phyloP scores from a whole-genome alignment of 1,140 invertebrate genomes.

The Ceratosolen solmsi region DNA sequence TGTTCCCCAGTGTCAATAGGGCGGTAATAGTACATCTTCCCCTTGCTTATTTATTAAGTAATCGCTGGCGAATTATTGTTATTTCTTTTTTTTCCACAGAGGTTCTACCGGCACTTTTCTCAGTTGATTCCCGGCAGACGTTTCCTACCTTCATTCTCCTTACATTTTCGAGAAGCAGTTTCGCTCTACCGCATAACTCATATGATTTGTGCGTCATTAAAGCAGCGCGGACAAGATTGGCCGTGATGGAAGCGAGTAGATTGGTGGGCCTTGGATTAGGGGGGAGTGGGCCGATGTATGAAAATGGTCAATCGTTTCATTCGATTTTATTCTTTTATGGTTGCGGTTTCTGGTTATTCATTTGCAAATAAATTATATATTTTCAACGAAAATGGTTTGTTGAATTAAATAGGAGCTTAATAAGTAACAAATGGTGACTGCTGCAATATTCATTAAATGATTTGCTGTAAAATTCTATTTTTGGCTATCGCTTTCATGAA shows the following conservation, averaged over 20 bases:
- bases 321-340: not conserved
- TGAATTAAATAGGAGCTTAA: not conserved
- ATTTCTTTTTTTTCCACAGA: constrained; percentile 30
- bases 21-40: not conserved
- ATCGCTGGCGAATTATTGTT: constrained; percentile 34
- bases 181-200: constrained; percentile 1
- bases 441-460: no score
- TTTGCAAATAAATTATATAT: not conserved
- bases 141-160: not conserved
- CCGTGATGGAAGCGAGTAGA: no score
- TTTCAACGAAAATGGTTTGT: not conserved
- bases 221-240: not conserved
- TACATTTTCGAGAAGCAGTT: not conserved
- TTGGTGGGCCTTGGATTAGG: no score
- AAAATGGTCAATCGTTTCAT: not conserved
- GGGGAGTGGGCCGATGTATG: no score
- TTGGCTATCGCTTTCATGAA: no score
- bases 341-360: not conserved
- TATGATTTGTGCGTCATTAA: not conserved
- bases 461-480: no score
- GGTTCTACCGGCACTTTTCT: not conserved
- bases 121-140: constrained; percentile 33
- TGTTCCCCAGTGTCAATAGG: constrained; percentile 45
- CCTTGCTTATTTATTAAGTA: constrained; percentile 40
- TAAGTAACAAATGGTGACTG: no score